Evolutionary conservation across 2,888 invertebrate species (phyloP), one percentile per base, ranked within the genome.

Genomic region (Dexiosoma caninum): DNA sequence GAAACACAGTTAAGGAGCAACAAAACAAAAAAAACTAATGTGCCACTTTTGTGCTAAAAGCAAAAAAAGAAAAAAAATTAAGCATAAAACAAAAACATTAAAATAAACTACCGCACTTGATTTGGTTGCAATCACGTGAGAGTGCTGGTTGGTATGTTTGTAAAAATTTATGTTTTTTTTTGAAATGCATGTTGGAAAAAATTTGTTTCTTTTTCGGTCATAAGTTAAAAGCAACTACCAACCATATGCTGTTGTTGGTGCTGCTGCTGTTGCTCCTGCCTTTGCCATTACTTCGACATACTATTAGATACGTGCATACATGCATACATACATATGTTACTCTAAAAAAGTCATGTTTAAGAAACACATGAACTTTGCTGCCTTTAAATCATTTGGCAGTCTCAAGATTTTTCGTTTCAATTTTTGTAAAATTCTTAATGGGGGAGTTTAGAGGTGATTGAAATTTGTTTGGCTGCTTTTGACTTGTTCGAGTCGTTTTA

Each of bases 81-180:
- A 30, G 2, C n/a, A 51, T 4, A 42, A 44, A 64, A 49, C 32
- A 59, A 32, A 60, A 60, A 74, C 69, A 74, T 70, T 37, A 77
- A 77, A 77, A 77, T 77, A 70, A 57, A 70, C 70, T 77, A 64
- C 77, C 70, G 77, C 77, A 77, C 70, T 77, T 77, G 70, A 64
- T 77, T 49, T 49, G 37, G 23, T 6, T 67, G 59, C 71, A 46
- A 23, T 37, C 55, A 51, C 40, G 42, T 23, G 37, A 0, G 44
- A 55, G 42, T 27, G n/a, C 35, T n/a, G 46, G 6, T 10, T 66
- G 23, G 46, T 53, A 42, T 72, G 53, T 64, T 35, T 72, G 71
- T 42, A 60, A 62, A 62, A 62, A 71, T 67, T 27, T 67, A 67
- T 67, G 66, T 53, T 67, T 66, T 19, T 40, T 53, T 67, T 66